Percentiles rank a stretch among this genome's conserved stretches.
phyloP scores from a whole-genome alignment of 2,113 vertebrate species.

The Orthonyx spaldingii region DNA sequence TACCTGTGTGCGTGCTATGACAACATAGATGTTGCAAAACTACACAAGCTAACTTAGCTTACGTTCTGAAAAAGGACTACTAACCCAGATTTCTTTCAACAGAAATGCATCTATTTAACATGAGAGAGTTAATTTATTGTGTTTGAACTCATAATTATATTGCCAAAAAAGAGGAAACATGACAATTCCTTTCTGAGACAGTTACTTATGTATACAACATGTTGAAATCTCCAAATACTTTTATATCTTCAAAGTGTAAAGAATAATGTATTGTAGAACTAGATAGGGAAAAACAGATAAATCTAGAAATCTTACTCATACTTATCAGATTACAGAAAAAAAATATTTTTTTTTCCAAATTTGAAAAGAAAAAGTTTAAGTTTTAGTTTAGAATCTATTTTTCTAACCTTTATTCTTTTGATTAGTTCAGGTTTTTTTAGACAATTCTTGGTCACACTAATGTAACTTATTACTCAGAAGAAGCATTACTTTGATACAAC shows the following conservation, averaged over 20 bases:
- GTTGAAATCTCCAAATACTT: neutral
- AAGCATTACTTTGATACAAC: neutral
- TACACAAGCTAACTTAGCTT: neutral
- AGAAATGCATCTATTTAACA: neutral
- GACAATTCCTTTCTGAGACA: neutral
- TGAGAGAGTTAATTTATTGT: neutral
- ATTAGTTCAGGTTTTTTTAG: neutral
- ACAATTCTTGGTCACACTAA: neutral
- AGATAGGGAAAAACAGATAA: neutral
- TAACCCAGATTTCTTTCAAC: neutral
- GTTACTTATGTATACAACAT: neutral
- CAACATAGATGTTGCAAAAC: neutral
- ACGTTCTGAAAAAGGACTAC: neutral
- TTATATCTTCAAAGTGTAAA: neutral
- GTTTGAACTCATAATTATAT: neutral
- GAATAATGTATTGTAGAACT: neutral
- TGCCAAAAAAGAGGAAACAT: neutral
- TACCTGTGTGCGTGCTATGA: accelerated
- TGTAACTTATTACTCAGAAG: neutral
- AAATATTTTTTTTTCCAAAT: neutral
- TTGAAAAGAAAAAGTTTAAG: neutral
- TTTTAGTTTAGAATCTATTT: neutral
- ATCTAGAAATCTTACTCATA: neutral
- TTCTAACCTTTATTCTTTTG: neutral
- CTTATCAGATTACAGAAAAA: neutral